Base-by-base conservation (phyloP, 2,888 invertebrate genomes). In the Atethmia centrago region DNA sequence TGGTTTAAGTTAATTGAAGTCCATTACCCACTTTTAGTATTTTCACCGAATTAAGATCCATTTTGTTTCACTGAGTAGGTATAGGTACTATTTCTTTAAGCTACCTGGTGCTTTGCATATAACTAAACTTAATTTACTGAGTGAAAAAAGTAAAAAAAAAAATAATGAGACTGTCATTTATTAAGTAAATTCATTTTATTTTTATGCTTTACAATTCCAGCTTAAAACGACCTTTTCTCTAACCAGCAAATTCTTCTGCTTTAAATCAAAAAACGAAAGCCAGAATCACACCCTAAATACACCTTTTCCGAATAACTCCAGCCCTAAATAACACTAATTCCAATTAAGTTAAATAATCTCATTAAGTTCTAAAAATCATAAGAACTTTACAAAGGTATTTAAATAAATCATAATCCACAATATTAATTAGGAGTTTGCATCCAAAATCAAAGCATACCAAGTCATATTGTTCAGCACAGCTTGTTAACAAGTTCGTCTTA, bases 401-500 rank as follows among this genome's bases (percentile, higher is more conserved):
- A 0, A 63, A 62, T 10, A 51, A 51, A 56, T n/a, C 47, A 42
- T 69, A 69, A 40, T 70, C 25, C 36, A 3, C 62, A 66, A 28
- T 49, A 59, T 74, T 76, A 79, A 79, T 83, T 79, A 49, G 55
- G 31, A 67, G 49, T 76, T 64, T 58, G 72, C 74, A 69, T 77
- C 62, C n/a, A 69, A 67, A 69, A 71, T 63, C 65, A 75, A 64
- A 73, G 55, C 53, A 53, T 40, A 62, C n/a, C 64, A 70, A 83
- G 71, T 81, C 62, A 64, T 63, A 75, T 85, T 79, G 77, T 87
- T 83, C 58, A 64, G 49, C 47, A 47, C 69, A 74, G 70, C 84
- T 85, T 79, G 87, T 85, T 79, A 81, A 71, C 78, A 70, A 82
- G 47, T 86, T 86, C 62, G n/a, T 62, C 69, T 73, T 85, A 87